phyloP scores from a whole-genome alignment of 1,140 invertebrate genomes.

The Temnothorax curvispinosus region DNA sequence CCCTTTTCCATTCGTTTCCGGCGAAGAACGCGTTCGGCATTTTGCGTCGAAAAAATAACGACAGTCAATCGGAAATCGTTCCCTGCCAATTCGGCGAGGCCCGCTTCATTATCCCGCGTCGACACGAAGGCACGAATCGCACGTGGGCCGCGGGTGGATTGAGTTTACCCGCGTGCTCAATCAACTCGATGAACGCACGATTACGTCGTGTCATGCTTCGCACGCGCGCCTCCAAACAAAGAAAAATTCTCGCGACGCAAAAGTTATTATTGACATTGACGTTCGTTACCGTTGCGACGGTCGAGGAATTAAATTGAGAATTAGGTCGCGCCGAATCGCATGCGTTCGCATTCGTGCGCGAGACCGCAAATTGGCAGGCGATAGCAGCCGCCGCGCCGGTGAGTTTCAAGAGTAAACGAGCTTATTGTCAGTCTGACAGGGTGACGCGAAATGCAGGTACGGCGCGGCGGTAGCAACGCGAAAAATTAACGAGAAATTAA shows the following conservation, averaged over 20 bases:
- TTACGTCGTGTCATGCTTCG: slow-evolving; percentile 66
- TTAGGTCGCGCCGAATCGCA: slow-evolving; percentile 5
- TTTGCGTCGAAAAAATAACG: neutral
- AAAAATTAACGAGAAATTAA: slow-evolving; percentile 30
- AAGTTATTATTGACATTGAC: neutral
- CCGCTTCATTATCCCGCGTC: neutral
- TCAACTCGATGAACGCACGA: slow-evolving; percentile 67
- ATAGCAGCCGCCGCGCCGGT: neutral
- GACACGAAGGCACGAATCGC: slow-evolving; percentile 49
- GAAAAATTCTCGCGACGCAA: neutral
- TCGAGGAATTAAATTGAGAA: neutral
- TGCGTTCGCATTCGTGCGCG: neutral
- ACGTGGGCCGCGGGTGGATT: slow-evolving; percentile 64
- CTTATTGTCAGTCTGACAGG: neutral
- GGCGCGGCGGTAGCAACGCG: neutral
- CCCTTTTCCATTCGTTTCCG: neutral
- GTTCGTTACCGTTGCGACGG: neutral
- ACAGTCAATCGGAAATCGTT: neutral
- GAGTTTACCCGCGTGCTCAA: slow-evolving; percentile 64
- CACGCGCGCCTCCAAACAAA: neutral
- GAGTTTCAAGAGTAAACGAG: neutral
- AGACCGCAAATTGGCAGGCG: slow-evolving; percentile 1
- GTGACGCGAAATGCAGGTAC: neutral
- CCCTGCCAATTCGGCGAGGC: neutral
- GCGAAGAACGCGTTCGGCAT: neutral